phyloP scores from a whole-genome alignment of 37 sponge, comb jelly and placozoan species.

The Geodia barretti region DNA sequence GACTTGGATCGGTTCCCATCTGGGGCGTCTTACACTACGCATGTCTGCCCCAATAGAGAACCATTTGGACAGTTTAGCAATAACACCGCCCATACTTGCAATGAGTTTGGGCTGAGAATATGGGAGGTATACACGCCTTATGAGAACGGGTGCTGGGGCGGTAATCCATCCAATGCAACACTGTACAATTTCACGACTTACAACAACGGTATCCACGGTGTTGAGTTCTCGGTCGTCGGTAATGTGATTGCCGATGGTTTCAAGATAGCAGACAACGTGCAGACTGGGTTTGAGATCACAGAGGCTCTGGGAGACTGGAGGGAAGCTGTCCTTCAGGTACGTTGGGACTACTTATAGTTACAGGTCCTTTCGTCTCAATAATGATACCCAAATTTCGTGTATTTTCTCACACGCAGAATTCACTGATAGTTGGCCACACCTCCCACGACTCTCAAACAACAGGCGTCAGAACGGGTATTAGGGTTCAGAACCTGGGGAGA shows the following conservation, averaged over 20 bases:
- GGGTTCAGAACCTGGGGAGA: conserved; percentile 64
- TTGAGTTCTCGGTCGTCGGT: conserved; percentile 85
- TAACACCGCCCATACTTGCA: conserved; percentile 84
- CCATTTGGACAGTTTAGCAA: conserved; percentile 78
- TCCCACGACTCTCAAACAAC: conserved; percentile 46
- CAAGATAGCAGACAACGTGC: conserved; percentile 83
- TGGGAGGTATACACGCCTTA: conserved; percentile 81
- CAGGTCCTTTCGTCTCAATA: background rate
- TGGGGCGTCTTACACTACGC: conserved; percentile 73
- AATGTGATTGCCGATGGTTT: conserved; percentile 73
- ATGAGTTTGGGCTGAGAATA: conserved; percentile 88
- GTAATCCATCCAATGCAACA: conserved; percentile 38
- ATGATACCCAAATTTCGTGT: background rate
- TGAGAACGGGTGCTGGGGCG: conserved; percentile 63
- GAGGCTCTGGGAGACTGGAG: conserved; percentile 81
- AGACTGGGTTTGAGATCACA: conserved; percentile 83
- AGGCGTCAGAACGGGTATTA: conserved; percentile 87
- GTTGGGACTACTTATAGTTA: background rate
- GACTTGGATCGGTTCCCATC: conserved; percentile 79
- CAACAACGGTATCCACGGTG: conserved; percentile 88
- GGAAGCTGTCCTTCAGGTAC: conserved; percentile 67
- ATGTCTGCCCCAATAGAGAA: conserved; percentile 79
- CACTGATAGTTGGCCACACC: conserved; percentile 76
- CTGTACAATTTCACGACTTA: conserved; percentile 75
- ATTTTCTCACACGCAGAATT: conserved; percentile 24